These are phyloP conservation scores for Aporophyla lueneburgensis DNA, from an alignment of 2,888 invertebrate species.

Conservation along the genomic window DNA sequence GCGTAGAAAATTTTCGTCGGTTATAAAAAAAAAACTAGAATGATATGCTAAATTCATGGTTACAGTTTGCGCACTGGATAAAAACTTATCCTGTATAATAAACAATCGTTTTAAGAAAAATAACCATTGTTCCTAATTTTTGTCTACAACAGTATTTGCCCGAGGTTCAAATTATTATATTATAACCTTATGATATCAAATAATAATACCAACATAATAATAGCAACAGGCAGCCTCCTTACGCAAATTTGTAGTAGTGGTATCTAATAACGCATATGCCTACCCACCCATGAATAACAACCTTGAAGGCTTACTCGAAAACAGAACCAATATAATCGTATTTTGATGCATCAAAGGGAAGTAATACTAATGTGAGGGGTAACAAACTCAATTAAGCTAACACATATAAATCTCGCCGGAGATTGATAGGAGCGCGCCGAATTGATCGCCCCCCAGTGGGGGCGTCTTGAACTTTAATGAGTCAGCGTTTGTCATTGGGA, in stretches of 20 bases:
- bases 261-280: background rate
- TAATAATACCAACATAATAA: background rate
- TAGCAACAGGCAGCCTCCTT: background rate
- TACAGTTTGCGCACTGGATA: too few species aligned
- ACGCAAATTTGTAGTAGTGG: background rate
- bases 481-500: conserved; percentile 10
- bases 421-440: conserved; percentile 50
- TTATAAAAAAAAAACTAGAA: too few species aligned
- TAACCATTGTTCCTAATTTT: background rate
- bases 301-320: conserved; percentile 1
- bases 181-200: background rate
- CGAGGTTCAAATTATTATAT: too few species aligned
- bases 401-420: conserved; percentile 54
- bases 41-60: too few species aligned
- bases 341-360: conserved; percentile 43
- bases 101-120: too few species aligned
- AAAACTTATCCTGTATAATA: too few species aligned
- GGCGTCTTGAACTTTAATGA: conserved; percentile 51
- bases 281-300: background rate
- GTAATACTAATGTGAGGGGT: conserved; percentile 48
- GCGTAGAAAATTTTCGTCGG: too few species aligned
- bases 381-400: conserved; percentile 52
- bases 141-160: background rate
- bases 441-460: conserved; percentile 54
- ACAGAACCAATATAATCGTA: conserved; percentile 18